A percentile compares a stretch with the other conserved stretches of the same genome.
Conservation (phyloP, 2,113 vertebrate species). For the Terrapene triunguis region DNA sequence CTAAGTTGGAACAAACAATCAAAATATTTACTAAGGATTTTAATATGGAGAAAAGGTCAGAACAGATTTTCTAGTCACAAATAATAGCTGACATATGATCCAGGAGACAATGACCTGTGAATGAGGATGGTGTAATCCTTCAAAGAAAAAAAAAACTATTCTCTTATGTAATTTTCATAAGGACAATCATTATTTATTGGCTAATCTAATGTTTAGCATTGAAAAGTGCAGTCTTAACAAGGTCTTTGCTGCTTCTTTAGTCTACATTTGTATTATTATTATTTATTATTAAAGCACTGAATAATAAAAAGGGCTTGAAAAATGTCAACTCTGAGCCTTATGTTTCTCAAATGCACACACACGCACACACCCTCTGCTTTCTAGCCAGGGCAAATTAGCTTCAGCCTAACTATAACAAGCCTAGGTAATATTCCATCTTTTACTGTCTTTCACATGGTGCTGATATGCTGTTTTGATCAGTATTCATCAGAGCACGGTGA, state of each 20-base stretch:
- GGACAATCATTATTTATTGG: not conserved
- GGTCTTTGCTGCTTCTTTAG: not conserved
- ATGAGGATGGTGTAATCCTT: not conserved
- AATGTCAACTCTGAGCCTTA: not conserved
- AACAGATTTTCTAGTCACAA: slow-evolving; percentile 27
- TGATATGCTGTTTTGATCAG: not conserved
- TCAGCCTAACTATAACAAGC: not conserved
- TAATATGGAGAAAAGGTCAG: slow-evolving; percentile 11
- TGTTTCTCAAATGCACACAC: not conserved
- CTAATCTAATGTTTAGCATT: not conserved
- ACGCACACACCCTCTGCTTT: not conserved
- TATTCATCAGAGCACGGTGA: not conserved
- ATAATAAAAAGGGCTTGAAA: not conserved
- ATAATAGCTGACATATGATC: not conserved
- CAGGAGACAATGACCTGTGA: not conserved
- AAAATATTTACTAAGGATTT: slow-evolving; percentile 43
- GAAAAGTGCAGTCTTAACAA: not conserved
- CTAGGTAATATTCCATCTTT: not conserved
- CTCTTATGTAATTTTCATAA: not conserved
- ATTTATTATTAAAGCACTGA: not conserved
- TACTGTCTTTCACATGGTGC: not conserved
- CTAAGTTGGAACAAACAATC: slow-evolving; percentile 19
- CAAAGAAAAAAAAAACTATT: not conserved
- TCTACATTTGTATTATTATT: not conserved
- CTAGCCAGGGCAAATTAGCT: not conserved